Evolutionary conservation across 2,888 invertebrate species (phyloP), one percentile per base, ranked within the genome.

Genomic region (Drosophila merina): DNA sequence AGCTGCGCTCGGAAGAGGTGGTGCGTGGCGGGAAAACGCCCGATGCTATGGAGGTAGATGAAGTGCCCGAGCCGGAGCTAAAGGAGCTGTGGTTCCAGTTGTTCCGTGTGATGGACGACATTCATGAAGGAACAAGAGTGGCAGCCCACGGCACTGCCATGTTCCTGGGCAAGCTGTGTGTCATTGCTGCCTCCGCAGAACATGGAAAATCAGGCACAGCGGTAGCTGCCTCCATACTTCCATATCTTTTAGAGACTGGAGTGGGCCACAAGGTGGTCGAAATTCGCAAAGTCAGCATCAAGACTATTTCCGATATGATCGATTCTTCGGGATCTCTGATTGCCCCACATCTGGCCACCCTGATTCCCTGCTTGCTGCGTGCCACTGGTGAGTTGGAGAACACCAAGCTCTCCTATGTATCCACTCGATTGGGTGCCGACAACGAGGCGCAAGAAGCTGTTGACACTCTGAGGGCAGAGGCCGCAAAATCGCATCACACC

Each of bases 41-140:
- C 8, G 71, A 84, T 0, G 28, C 44, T 6, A 88, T 88, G 75
- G 75, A 85, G 3, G 74, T 78, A 8, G 90, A 90, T 63, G 90
- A 90, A 45, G 82, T 91, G 14, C 90, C 91, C 0, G 92, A 92
- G 58, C 92, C 92, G 0, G 92, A 92, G 73, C 72, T 92, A 0
- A 86, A 86, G 2, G 90, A 91, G 51, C 76, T 92, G 0, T 98
- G 98, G 97, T 93, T 93, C 33, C 95, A 96, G 88, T 92, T 98
- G 71, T 97, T 98, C 90, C 93, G 97, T 20, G 98, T 98, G 0
- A 96, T 97, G 95, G 98, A 98, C 90, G 98, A 98, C 91, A 96
- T 97, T 78, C 98, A 98, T 90, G 98, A 97, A 89, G 96, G 95
- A 26, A 97, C 97, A 0, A 92, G 97, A 51, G 92, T 94, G 67